Evolutionary conservation across 1,140 invertebrate genomes (phyloP).

Genomic region (Dreissena rostriformis): DNA sequence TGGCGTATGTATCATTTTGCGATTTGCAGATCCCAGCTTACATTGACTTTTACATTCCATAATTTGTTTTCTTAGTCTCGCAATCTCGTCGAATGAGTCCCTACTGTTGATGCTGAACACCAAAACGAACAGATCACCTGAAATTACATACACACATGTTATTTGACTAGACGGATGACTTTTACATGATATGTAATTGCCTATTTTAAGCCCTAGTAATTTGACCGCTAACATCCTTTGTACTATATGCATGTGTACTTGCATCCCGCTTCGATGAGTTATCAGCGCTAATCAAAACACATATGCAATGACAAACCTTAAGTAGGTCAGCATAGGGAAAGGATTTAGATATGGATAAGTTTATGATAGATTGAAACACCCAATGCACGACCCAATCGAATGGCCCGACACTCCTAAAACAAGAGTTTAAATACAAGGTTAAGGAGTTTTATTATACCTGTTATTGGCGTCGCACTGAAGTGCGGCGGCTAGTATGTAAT

Average conservation of each 20-base stretch:
- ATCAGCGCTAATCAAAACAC: not conserved
- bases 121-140: constrained; percentile 92
- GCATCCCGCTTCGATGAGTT: not conserved
- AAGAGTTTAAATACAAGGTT: too few species aligned
- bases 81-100: constrained; percentile 93
- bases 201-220: not conserved
- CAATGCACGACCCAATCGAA: too few species aligned
- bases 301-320: not conserved
- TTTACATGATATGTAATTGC: not conserved
- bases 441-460: too few species aligned
- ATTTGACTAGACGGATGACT: not conserved
- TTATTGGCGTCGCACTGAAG: too few species aligned
- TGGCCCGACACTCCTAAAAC: too few species aligned
- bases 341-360: too few species aligned
- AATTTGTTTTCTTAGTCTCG: constrained; percentile 90
- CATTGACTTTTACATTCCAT: constrained; percentile 83
- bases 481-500: too few species aligned
- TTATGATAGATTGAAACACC: too few species aligned
- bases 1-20: constrained; percentile 84
- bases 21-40: constrained; percentile 47
- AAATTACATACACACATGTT: constrained; percentile 84
- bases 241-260: not conserved
- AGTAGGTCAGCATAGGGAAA: too few species aligned
- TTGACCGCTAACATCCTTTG: not conserved
- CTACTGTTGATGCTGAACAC: constrained; percentile 92